These are phyloP conservation scores for Sarcophilus harrisii DNA, from an alignment of 2,797 vertebrate species.

Conservation along the genomic window DNA sequence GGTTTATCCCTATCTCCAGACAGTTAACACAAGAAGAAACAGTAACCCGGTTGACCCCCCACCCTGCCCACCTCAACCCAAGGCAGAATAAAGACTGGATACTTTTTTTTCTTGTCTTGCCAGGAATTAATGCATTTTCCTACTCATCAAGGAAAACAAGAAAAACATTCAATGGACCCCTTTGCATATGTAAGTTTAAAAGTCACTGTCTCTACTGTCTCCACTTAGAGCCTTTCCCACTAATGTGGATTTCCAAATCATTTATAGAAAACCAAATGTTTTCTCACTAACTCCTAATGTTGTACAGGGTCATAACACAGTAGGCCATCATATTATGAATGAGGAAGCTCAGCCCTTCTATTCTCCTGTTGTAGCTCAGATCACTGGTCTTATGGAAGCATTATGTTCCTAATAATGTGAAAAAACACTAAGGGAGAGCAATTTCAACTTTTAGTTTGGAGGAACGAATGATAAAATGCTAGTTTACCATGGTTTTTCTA, in stretches of 20 bases:
- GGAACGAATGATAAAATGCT: neutral
- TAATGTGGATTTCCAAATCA: neutral
- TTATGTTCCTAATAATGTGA: constrained; percentile 33
- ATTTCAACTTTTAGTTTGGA: constrained; percentile 10
- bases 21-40: neutral
- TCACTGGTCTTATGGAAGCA: neutral
- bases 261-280: neutral
- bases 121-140: neutral
- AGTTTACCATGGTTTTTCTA: neutral
- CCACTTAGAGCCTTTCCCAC: no score
- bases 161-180: neutral
- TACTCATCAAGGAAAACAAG: neutral
- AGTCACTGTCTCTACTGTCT: neutral
- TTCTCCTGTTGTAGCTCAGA: neutral
- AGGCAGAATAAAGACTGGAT: neutral
- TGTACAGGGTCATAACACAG: neutral
- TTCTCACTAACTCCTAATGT: neutral
- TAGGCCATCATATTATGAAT: neutral
- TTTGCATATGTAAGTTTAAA: neutral
- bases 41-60: neutral
- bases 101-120: neutral
- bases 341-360: neutral
- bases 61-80: neutral
- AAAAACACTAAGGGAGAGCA: neutral
- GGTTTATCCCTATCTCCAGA: neutral